These are phyloP conservation scores for Oncorhynchus kisutch DNA, from an alignment of 2,113 vertebrate species.

Conservation along the genomic window DNA sequence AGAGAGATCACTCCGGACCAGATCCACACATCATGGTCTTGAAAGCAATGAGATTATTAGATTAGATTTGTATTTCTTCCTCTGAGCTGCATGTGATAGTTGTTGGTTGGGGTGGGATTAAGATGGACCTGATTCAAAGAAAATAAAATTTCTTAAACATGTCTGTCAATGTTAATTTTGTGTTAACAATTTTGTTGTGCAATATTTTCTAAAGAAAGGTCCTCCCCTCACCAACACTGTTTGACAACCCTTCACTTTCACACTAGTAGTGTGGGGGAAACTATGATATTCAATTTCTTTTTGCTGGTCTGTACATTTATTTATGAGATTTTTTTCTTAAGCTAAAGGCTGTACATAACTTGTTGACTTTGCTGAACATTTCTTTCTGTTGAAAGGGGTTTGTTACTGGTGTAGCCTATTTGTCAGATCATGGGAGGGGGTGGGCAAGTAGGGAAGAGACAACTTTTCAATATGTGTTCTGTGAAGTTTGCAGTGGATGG, in stretches of 20 bases:
- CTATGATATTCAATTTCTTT: conserved; percentile 48
- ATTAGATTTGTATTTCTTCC: conserved; percentile 35
- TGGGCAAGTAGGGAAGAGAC: conserved; percentile 31
- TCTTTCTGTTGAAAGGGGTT: conserved; percentile 71
- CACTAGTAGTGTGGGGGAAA: conserved; percentile 33
- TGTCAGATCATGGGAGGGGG: conserved; percentile 30
- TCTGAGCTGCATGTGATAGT: conserved; percentile 47
- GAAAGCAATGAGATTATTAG: conserved; percentile 44
- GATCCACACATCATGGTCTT: conserved; percentile 29
- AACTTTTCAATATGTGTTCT: conserved; percentile 51
- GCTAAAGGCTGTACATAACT: conserved; percentile 68
- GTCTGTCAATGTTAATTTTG: conserved; percentile 57
- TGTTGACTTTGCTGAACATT: conserved; percentile 66
- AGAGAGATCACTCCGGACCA: neutral
- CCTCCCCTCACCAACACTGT: conserved; percentile 60
- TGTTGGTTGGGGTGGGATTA: conserved; percentile 15
- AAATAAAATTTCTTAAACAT: conserved; percentile 56
- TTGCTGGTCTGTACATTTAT: conserved; percentile 78
- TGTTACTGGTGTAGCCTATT: conserved; percentile 61
- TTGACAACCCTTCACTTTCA: conserved; percentile 60
- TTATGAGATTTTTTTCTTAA: conserved; percentile 78
- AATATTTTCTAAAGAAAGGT: conserved; percentile 72
- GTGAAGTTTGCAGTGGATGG: conserved; percentile 64
- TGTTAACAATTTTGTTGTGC: conserved; percentile 78
- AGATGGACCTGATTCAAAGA: conserved; percentile 17